These are phyloP conservation scores for Parnassius glacialis DNA, from an alignment of 2,888 invertebrate species.

Conservation along the genomic window DNA sequence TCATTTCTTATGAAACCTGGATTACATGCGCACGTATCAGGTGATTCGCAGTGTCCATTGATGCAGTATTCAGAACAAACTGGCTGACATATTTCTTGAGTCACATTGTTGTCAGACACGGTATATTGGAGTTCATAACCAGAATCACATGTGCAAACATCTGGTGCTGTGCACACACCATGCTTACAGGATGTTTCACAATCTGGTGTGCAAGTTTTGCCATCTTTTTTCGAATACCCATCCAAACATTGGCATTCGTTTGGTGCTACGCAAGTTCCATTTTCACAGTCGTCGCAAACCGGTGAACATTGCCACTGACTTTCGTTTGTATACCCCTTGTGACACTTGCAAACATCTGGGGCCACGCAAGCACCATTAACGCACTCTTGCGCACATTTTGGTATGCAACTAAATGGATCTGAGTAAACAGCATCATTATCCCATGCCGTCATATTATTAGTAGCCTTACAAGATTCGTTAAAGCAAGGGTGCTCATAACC, in stretches of 20 bases:
- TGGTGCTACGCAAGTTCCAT: constrained; percentile 44
- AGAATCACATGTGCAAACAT: constrained; percentile 38
- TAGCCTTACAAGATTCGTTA: constrained; percentile 1
- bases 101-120: constrained; percentile 32
- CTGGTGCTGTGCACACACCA: constrained; percentile 40
- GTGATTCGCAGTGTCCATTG: constrained; percentile 49
- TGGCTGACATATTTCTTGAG: constrained; percentile 49
- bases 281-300: constrained; percentile 41
- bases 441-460: too few relatives aligned
- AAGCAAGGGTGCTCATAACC: constrained; percentile 21
- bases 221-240: constrained; percentile 31
- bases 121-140: constrained; percentile 30
- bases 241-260: constrained; percentile 36
- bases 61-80: constrained; percentile 50
- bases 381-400: constrained; percentile 21
- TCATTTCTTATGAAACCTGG: constrained; percentile 41
- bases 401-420: constrained; percentile 11
- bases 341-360: constrained; percentile 24
- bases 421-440: background rate
- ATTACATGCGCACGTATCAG: constrained; percentile 52
- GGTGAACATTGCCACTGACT: constrained; percentile 31
- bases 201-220: constrained; percentile 36
- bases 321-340: constrained; percentile 17
- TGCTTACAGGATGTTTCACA: constrained; percentile 37
- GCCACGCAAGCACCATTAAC: constrained; percentile 21